Base-by-base conservation (phyloP, 1,140 invertebrate genomes). In the Drosophila nebulosa region DNA sequence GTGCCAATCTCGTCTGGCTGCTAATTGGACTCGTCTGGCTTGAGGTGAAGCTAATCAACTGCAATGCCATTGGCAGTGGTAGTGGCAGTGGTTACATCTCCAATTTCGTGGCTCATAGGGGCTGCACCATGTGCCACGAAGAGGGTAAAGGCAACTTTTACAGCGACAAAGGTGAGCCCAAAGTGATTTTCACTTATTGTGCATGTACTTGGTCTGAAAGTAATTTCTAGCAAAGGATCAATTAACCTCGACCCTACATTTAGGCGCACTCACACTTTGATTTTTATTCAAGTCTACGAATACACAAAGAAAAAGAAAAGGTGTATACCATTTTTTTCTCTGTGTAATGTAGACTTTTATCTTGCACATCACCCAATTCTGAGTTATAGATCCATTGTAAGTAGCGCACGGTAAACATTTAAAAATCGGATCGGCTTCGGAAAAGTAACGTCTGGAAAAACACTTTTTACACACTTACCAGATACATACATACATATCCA, bases 11-110 rank as follows among this genome's bases (percentile, higher is more conserved):
- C 7, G 61, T 91, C 1, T 90, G 90, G 90, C 56, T 90, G n/a
- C 65, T 90, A 3, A 90, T 90, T 46, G 90, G 90, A 4, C 72
- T 90, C 9, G 89, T 90, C 16, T 90, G 90, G 90, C 71, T 90
- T 6, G 90, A 90, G 52, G 71, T 79, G 6, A 88, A 90, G 36
- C 59, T 90, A 22, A 81, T 90, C 14, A 89, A 89, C 52, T 90
- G 89, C 67, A 78, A 73, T 59, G 69, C 83, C 4, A 75, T 90
- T 42, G 57, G 58, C 6, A 69, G 57, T 32, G 67, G 65, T 27
- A 59, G 69, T 27, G 74, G 67, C 12, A 64, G 42, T 32, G 74
- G 67, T 12, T 84, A 78, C 14, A 74, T 75, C 42, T 79, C 84
- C 0, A 88, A 69, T 58, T 35, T 78, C 2, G 67, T 81, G 18